These are phyloP conservation scores for Melanotaenia nigrans DNA, from an alignment of 2,797 vertebrate species.

Conservation along the genomic window DNA sequence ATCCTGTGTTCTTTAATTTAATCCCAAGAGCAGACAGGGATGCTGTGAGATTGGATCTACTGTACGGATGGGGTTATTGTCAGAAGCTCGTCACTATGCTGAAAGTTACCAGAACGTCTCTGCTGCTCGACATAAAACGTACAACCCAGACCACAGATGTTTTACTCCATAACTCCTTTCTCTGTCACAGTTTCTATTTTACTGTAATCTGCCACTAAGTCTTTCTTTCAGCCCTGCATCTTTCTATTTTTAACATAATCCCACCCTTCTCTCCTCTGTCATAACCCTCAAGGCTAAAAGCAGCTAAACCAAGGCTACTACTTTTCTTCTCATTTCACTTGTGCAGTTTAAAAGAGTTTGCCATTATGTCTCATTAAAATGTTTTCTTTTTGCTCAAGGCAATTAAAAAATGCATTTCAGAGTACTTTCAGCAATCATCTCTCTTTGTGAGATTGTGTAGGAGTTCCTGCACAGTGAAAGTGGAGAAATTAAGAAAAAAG, in stretches of 20 bases:
- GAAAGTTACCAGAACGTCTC: conserved; percentile 46
- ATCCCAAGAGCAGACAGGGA: conserved; percentile 79
- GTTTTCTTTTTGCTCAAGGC: conserved; percentile 36
- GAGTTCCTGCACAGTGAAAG: conserved; percentile 11
- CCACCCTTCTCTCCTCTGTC: conserved; percentile 43
- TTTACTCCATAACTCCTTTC: conserved; percentile 28
- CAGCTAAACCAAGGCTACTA: conserved; percentile 20
- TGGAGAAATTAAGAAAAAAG: conserved; percentile 14
- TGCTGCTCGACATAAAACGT: conserved; percentile 18
- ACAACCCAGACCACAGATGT: conserved; percentile 11
- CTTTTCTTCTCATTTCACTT: conserved; percentile 24
- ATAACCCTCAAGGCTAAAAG: conserved; percentile 55
- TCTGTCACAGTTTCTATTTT: conserved; percentile 40
- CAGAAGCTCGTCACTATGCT: conserved; percentile 58
- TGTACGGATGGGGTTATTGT: conserved; percentile 45
- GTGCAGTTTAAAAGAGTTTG: conserved; percentile 39
- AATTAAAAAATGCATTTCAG: conserved; percentile 51
- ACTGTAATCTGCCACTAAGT: conserved; percentile 55
- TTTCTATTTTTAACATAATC: conserved; percentile 64
- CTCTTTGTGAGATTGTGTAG: conserved; percentile 20
- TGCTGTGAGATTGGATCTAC: conserved; percentile 62
- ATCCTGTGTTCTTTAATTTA: conserved; percentile 81
- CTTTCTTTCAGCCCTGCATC: conserved; percentile 33
- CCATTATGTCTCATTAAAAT: conserved; percentile 52
- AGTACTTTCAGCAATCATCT: conserved; percentile 29